Evolutionary conservation across 2,797 vertebrate genomes (phyloP), one percentile per base, ranked within the genome.

Genomic region (Centroberyx gerrardi): DNA sequence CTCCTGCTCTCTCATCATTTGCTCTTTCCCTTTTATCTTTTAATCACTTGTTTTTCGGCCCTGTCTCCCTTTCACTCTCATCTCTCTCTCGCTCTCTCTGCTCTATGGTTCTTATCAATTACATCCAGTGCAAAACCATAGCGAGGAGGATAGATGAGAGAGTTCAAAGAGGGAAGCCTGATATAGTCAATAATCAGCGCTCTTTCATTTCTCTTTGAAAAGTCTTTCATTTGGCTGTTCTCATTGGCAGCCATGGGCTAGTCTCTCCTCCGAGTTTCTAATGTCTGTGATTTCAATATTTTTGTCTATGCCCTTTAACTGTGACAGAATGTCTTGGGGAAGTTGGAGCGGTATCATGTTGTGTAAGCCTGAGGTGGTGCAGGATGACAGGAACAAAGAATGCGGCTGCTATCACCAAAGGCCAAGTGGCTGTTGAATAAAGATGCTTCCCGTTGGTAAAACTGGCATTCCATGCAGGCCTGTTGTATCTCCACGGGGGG

Each of bases 401-500:
- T 86, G 88, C 80, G 87, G 84, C 83, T 82, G 68, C 90, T 76
- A 84, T 88, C 90, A 88, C 87, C 88, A 87, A 83, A 87, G 88
- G 84, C 82, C 81, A 82, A 89, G 84, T 83, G 83, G 72, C 87
- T 91, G 79, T 86, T 91, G 91, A 88, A 85, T 85, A 87, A 90
- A 89, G 85, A 88, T 87, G 85, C 72, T 81, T 85, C 75, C 86
- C 56, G 40, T 85, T 62, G 73, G 77, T 78, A 54, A 67, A 84
- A 78, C 88, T 86, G 80, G 76, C 86, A 72, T 83, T 70, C 78
- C 75, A 62, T 84, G 82, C 81, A 72, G 72, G 69, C 82, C 82
- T 76, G 86, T 89, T 89, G 88, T 91, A 80, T 78, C 62, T 87
- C 82, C 81, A 84, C 60, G 67, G 86, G 85, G 78, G 18, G 68